Evolutionary conservation across 2,113 vertebrate species (phyloP).

Genomic region (Ursus arctos): DNA sequence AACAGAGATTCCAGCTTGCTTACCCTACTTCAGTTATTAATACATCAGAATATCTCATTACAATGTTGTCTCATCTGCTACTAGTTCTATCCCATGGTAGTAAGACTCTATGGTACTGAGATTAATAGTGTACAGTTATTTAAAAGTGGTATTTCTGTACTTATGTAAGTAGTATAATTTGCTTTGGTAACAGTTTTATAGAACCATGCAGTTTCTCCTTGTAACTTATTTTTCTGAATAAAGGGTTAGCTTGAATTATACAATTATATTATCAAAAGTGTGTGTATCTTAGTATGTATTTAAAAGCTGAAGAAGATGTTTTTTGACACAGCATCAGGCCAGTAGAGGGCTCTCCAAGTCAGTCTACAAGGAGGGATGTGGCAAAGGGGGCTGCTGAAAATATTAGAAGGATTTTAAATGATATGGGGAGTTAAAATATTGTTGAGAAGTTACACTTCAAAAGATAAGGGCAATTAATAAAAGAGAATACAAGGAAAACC

Average conservation of each 20-base stretch:
- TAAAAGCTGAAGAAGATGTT: neutral
- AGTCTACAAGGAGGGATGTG: neutral
- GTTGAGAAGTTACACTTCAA: constrained; percentile 19
- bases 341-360: constrained; percentile 62
- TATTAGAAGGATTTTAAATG: neutral
- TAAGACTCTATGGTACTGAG: neutral
- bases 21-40: neutral
- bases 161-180: neutral
- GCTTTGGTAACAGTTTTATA: constrained; percentile 4
- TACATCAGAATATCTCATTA: neutral
- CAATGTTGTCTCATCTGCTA: neutral
- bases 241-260: constrained; percentile 24
- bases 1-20: neutral
- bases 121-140: neutral
- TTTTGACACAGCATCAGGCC: neutral
- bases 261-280: neutral
- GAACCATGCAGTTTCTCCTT: neutral
- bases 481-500: neutral
- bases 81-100: neutral
- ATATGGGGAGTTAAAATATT: neutral
- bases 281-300: neutral
- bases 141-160: neutral
- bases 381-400: neutral
- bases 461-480: neutral
- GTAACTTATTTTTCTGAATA: constrained; percentile 1